Conservation (phyloP, 2,797 vertebrate species). For the Myoxocephalus aenaeus region DNA sequence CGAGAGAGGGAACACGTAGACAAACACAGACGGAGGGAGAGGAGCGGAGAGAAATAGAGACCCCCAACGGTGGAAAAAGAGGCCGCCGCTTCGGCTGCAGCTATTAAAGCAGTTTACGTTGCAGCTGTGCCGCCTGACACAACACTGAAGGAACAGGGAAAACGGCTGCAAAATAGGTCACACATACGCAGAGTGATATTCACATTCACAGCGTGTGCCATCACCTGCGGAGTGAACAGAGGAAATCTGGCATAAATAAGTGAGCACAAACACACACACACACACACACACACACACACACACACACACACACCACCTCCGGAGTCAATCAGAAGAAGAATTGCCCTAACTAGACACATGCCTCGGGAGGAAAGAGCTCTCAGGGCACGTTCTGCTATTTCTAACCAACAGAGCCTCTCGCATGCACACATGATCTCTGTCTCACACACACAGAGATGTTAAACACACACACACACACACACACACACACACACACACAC, state of each 20-base stretch:
- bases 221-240: conserved; percentile 58
- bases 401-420: conserved; percentile 45
- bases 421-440: conserved; percentile 13
- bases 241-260: conserved; percentile 62
- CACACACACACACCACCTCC: conserved; percentile 49
- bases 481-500: too few relatives aligned
- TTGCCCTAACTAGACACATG: conserved; percentile 72
- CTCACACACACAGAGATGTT: too few relatives aligned
- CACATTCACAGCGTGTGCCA: conserved; percentile 45
- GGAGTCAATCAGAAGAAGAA: conserved; percentile 77
- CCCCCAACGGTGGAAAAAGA: conserved; percentile 43
- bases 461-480: neutral
- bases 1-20: neutral
- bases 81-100: conserved; percentile 33
- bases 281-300: conserved; percentile 1
- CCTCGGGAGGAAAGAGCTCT: conserved; percentile 70
- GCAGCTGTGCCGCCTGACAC: conserved; percentile 57
- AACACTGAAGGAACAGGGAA: conserved; percentile 43
- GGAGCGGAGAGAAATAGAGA: conserved; percentile 53
- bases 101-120: conserved; percentile 46
- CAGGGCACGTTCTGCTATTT: conserved; percentile 59
- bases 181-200: conserved; percentile 49
- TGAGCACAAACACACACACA: neutral
- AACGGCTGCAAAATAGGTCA: conserved; percentile 70
- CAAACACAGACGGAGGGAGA: neutral